Conservation (phyloP, 2,888 invertebrate species). For the Psylliodes chrysocephalus region DNA sequence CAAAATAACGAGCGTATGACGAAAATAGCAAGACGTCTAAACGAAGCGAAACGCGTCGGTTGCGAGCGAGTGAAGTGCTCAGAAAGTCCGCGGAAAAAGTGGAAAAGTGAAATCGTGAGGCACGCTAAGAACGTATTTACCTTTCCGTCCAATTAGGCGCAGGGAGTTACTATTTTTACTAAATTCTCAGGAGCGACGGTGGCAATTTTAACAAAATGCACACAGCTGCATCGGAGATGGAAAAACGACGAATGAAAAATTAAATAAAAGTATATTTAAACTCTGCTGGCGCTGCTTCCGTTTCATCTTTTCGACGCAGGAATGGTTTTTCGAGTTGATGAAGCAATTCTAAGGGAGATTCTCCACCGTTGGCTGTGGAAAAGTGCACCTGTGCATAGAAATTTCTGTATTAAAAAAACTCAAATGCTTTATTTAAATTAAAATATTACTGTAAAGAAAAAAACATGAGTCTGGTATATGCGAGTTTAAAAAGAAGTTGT, state of each 20-base stretch:
- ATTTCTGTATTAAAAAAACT: no score
- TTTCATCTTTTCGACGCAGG: slow-evolving; percentile 4
- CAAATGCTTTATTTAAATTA: no score
- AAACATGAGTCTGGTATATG: no score
- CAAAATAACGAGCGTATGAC: slow-evolving; percentile 4
- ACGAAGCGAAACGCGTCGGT: slow-evolving; percentile 39
- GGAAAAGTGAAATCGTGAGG: slow-evolving; percentile 27
- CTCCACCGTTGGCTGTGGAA: no score
- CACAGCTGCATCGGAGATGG: slow-evolving; percentile 41
- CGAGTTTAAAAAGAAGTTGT: no score
- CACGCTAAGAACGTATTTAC: slow-evolving; percentile 35
- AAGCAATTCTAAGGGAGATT: slow-evolving; percentile 3
- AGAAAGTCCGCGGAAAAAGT: slow-evolving; percentile 29
- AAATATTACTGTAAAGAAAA: no score
- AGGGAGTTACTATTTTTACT: slow-evolving; percentile 45
- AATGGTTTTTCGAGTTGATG: slow-evolving; percentile 13
- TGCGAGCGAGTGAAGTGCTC: slow-evolving; percentile 1
- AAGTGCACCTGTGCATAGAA: no score
- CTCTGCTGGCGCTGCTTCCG: slow-evolving; percentile 16
- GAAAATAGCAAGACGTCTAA: slow-evolving; percentile 18
- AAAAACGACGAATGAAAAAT: slow-evolving; percentile 26
- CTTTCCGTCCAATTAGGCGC: slow-evolving; percentile 42
- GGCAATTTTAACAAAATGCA: slow-evolving; percentile 43
- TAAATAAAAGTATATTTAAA: slow-evolving; percentile 27
- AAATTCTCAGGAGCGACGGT: slow-evolving; percentile 20